A percentile compares a stretch with the other conserved stretches of the same genome.
phyloP scores from a whole-genome alignment of 2,797 vertebrate species.

The Pseudomugil gertrudae region DNA sequence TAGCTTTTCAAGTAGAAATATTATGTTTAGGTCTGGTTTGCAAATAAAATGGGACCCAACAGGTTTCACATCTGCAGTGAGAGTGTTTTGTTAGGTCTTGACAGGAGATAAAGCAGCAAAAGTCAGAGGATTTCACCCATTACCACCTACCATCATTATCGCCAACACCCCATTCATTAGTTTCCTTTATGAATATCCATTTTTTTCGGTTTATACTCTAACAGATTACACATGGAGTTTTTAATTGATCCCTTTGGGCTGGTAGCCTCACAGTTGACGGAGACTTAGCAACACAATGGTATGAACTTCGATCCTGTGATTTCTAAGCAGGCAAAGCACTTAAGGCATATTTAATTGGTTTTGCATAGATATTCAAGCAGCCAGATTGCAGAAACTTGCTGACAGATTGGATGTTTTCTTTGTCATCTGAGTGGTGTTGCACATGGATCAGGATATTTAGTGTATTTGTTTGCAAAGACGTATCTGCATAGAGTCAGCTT shows the following conservation, averaged over 20 bases:
- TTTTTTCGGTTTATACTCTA: slow-evolving; percentile 33
- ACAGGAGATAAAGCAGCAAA: slow-evolving; percentile 16
- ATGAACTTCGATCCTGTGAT: slow-evolving; percentile 67
- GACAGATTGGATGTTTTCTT: slow-evolving; percentile 8
- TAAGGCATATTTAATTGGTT: slow-evolving; percentile 62
- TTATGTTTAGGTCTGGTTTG: slow-evolving; percentile 16
- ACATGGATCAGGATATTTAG: background rate
- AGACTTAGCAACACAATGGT: slow-evolving; percentile 62
- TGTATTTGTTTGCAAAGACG: background rate
- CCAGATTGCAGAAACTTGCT: slow-evolving; percentile 16
- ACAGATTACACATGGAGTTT: slow-evolving; percentile 78
- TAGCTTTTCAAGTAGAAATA: background rate
- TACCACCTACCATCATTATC: slow-evolving; percentile 18
- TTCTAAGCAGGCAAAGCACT: slow-evolving; percentile 54
- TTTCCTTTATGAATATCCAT: slow-evolving; percentile 59
- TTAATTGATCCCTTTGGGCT: slow-evolving; percentile 86
- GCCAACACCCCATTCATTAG: slow-evolving; percentile 21
- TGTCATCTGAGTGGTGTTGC: slow-evolving; percentile 3
- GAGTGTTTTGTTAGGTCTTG: slow-evolving; percentile 40
- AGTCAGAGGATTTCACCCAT: slow-evolving; percentile 31
- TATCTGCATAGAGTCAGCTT: background rate
- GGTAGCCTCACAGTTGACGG: slow-evolving; percentile 58
- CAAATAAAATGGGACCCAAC: slow-evolving; percentile 39
- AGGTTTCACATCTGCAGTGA: slow-evolving; percentile 35
- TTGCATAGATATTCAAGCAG: slow-evolving; percentile 27